phyloP scores from a whole-genome alignment of 2,888 invertebrate species.

The Ceratothoa steindachneri region DNA sequence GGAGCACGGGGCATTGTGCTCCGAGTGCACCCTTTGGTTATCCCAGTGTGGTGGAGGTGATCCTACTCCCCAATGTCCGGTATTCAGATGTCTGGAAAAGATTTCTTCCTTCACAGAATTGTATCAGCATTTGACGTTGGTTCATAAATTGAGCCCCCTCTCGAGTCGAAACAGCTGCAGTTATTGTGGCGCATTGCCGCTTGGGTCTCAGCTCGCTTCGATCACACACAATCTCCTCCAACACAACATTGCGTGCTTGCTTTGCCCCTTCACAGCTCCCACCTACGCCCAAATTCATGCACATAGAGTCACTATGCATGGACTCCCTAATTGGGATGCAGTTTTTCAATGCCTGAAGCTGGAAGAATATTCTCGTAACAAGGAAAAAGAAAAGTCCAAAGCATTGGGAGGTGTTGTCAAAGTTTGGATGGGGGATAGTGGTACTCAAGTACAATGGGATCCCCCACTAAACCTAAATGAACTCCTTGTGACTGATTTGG shows the following conservation, averaged over 20 bases:
- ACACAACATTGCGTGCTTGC: constrained; percentile 40
- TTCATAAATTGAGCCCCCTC: not conserved
- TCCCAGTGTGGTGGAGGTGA: constrained; percentile 22
- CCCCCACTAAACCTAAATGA: constrained; percentile 1
- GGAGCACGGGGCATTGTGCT: constrained; percentile 13
- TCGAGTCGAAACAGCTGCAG: not conserved
- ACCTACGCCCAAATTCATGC: constrained; percentile 29
- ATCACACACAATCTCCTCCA: constrained; percentile 33
- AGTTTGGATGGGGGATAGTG: constrained; percentile 21
- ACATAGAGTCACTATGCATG: constrained; percentile 38
- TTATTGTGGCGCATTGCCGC: not conserved
- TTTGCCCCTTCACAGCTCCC: constrained; percentile 30
- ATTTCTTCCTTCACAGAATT: not conserved
- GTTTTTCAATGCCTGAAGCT: constrained; percentile 26
- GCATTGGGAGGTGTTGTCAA: constrained; percentile 13
- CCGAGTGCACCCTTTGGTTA: constrained; percentile 19
- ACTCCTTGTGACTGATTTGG: not conserved
- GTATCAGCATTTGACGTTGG: not conserved
- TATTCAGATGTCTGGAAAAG: constrained; percentile 15
- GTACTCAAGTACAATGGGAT: constrained; percentile 22
- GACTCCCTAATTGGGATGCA: constrained; percentile 30
- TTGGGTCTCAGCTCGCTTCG: constrained; percentile 14
- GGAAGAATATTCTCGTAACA: constrained; percentile 3
- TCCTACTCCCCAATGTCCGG: constrained; percentile 21
- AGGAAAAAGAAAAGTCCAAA: not conserved